Evolutionary conservation across 2,888 invertebrate species (phyloP), one percentile per base, ranked within the genome.

Genomic region (Harmothoe impar): DNA sequence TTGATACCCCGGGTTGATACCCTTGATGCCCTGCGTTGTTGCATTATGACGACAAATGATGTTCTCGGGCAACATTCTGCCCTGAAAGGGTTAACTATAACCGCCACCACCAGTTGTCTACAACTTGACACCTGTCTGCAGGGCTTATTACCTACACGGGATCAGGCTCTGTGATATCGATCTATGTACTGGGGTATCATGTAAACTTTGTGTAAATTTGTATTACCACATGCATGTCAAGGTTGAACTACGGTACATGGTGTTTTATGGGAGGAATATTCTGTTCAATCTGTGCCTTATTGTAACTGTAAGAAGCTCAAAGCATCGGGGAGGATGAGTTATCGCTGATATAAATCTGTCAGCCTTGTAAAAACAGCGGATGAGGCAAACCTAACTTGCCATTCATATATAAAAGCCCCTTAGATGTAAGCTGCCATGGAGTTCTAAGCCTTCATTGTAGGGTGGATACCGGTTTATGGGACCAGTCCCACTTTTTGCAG

Each of bases 401-500:
- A 62, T 62, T 62, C 62, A 20, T 62, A 20, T 5, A n/a, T 62
- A 62, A 62, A 62, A 62, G 43, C 43, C 43, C 43, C 43, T 43
- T 43, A 43, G 43, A 7, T 43, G 43, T 43, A 43, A 43, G 43
- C 43, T 43, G 43, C 62, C 62, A 62, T 62, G 3, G 23, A 62
- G 23, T 3, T 20, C 23, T 62, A n/a, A 62, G n/a, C 62, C n/a
- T 3, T 62, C 17, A n/a, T 62, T 62, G n/a, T 62, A 5, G 62
- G 62, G n/a, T 62, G 62, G 62, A 62, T 62, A 62, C 62, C 62
- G 62, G 62, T 62, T 62, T 62, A 62, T 62, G 62, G 62, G 23
- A 20, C 62, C n/a, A 62, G 23, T 62, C n/a, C 62, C 62, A 43
- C 43, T 43, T 43, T 43, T 43, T 43, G 43, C 43, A 7, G 3